Evolutionary conservation across 92 coral and sea anemone species (phyloP).

Genomic region (Umimayanthus chanpuru): DNA sequence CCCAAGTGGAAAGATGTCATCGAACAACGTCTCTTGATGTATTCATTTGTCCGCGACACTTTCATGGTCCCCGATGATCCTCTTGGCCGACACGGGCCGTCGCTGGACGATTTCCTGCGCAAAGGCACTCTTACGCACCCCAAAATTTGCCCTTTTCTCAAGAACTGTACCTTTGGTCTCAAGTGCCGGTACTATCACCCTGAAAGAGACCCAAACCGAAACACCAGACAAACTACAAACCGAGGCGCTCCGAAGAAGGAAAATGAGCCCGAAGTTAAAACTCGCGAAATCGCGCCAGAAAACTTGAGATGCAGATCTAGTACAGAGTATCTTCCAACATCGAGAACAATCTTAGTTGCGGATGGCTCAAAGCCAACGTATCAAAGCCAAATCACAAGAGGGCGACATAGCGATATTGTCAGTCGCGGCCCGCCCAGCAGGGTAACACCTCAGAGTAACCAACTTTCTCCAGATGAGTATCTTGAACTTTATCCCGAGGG

Average conservation of each 20-base stretch:
- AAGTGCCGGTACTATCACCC: slow-evolving; percentile 93
- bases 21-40: slow-evolving; percentile 85
- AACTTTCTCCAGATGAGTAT: slow-evolving; percentile 34
- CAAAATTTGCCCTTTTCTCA: slow-evolving; percentile 81
- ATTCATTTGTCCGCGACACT: slow-evolving; percentile 77
- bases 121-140: slow-evolving; percentile 85
- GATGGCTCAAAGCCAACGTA: not conserved
- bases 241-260: slow-evolving; percentile 33
- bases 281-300: not conserved
- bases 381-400: slow-evolving; percentile 18
- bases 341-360: slow-evolving; percentile 26
- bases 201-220: slow-evolving; percentile 73
- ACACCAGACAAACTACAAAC: slow-evolving; percentile 4
- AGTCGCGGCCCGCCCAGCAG: slow-evolving; percentile 39
- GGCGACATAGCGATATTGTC: slow-evolving; percentile 8
- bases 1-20: slow-evolving; percentile 84
- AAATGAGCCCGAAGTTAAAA: not conserved
- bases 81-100: slow-evolving; percentile 89
- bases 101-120: slow-evolving; percentile 81
- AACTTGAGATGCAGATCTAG: slow-evolving; percentile 4
- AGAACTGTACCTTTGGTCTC: slow-evolving; percentile 91
- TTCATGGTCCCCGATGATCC: slow-evolving; percentile 99
- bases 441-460: slow-evolving; percentile 11
- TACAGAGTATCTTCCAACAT: not conserved
- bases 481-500: slow-evolving; percentile 33